Evolutionary conservation across 2,888 invertebrate genomes (phyloP), one percentile per base, ranked within the genome.

Genomic region (Tipula confusa): DNA sequence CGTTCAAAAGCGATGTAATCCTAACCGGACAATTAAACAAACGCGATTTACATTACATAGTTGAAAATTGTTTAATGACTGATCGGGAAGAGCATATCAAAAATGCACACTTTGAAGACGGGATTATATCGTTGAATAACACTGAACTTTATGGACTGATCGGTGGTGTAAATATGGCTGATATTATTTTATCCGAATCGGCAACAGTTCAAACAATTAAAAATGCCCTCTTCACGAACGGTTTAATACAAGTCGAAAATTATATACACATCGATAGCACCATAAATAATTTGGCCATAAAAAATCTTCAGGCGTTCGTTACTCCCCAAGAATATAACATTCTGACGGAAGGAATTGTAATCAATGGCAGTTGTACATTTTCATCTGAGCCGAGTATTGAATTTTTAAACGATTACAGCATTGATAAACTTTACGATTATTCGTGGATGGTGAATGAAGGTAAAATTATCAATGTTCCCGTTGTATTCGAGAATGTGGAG

Each of bases 11-110:
- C 0, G 87, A 88, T 38, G 28, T 89, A 5, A 80, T 84, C 36
- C 83, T 89, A 0, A 82, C 82, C 0, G 89, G 89, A n/a, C 87
- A 86, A 15, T 84, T 92, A 2, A 91, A 91, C 86, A 90, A 89
- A 9, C 88, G 90, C 15, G 87, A 89, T 38, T 86, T 92, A 24
- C 86, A 88, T 0, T 87, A 90, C 83, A 86, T 92, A 33, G 86
- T 89, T 7, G 86, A 88, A 36, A 90, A 90, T 83, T 91, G 91
- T 83, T 89, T 92, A 84, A 91, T 91, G 86, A 90, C 90, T 84
- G 89, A 90, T 36, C 87, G 87, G 29, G 86, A 90, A 84, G 92
- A 92, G 87, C 87, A 87, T 3, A 87, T 92, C 36, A 84, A 87
- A 48, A 86, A 88, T 13, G 89, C 89, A 7, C 87, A 87, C 80